These are phyloP conservation scores for Hofmannophila pseudospretella DNA, from an alignment of 2,888 invertebrate species.

Conservation along the genomic window DNA sequence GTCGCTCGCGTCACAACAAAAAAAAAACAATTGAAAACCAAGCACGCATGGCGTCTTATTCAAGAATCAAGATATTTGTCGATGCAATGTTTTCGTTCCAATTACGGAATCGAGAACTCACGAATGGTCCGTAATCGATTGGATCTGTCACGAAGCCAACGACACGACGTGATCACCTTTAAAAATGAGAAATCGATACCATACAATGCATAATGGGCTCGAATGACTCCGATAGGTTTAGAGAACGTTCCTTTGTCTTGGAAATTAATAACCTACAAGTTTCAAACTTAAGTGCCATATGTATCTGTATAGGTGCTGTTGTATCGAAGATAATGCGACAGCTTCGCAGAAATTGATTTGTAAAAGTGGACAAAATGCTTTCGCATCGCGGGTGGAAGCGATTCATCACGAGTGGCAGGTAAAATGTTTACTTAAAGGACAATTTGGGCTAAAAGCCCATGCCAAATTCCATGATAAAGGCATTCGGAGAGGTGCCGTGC, in stretches of 20 bases:
- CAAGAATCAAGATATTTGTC: slow-evolving; percentile 47
- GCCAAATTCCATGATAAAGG: slow-evolving; percentile 60
- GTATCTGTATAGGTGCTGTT: too few species aligned
- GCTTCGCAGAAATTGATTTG: slow-evolving; percentile 60
- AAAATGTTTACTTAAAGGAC: slow-evolving; percentile 65
- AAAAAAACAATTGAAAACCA: slow-evolving; percentile 11
- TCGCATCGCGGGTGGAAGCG: slow-evolving; percentile 43
- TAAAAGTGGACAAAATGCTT: slow-evolving; percentile 35
- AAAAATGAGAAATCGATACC: slow-evolving; percentile 33
- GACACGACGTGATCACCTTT: slow-evolving; percentile 28
- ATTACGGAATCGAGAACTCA: slow-evolving; percentile 58
- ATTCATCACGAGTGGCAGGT: slow-evolving; percentile 71
- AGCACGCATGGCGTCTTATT: slow-evolving; percentile 2
- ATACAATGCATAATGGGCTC: not conserved
- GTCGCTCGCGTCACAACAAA: slow-evolving; percentile 25
- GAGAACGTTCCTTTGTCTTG: not conserved
- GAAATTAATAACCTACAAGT: too few species aligned
- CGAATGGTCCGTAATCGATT: slow-evolving; percentile 52
- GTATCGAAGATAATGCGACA: too few species aligned
- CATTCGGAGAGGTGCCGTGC: slow-evolving; percentile 41
- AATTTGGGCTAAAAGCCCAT: slow-evolving; percentile 67
- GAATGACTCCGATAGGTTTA: not conserved
- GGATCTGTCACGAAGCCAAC: slow-evolving; percentile 43
- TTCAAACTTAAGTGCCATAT: too few species aligned
- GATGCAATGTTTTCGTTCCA: slow-evolving; percentile 46